Conservation (phyloP, 2,113 vertebrate species). For the Alouatta palliata region DNA sequence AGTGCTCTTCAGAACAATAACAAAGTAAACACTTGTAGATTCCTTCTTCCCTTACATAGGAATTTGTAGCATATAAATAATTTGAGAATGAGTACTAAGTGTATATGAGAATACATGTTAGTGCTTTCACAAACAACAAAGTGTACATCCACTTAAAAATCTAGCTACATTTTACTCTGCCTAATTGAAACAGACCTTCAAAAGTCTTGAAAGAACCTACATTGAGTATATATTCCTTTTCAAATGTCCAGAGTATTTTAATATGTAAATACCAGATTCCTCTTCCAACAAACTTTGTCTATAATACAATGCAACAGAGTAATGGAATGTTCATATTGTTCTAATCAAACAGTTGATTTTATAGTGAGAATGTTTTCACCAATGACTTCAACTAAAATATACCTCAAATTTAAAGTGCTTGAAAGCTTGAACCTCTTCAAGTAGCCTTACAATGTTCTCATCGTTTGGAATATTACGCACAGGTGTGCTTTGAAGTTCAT, state of each 20-base stretch:
- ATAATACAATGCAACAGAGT: not conserved
- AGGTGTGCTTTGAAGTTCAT: slow-evolving; percentile 52
- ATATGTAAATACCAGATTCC: not conserved
- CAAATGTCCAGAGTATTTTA: not conserved
- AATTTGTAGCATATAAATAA: slow-evolving; percentile 10
- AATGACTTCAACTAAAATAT: slow-evolving; percentile 1
- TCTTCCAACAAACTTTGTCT: not conserved
- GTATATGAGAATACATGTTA: not conserved
- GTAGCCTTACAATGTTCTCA: not conserved
- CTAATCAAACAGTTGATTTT: not conserved
- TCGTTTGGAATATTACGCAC: not conserved
- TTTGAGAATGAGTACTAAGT: not conserved
- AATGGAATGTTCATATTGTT: not conserved
- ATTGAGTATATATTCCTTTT: not conserved
- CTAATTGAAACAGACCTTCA: not conserved
- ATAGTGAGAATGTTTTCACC: not conserved
- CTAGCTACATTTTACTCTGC: not conserved
- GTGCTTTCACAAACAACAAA: not conserved
- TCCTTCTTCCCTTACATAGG: not conserved
- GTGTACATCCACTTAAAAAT: not conserved
- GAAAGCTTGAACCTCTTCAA: not conserved
- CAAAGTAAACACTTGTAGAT: not conserved
- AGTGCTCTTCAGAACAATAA: not conserved
- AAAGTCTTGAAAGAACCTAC: not conserved
- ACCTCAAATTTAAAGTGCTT: not conserved